phyloP scores from a whole-genome alignment of 2,888 invertebrate genomes.

The Zeuzera pyrina region DNA sequence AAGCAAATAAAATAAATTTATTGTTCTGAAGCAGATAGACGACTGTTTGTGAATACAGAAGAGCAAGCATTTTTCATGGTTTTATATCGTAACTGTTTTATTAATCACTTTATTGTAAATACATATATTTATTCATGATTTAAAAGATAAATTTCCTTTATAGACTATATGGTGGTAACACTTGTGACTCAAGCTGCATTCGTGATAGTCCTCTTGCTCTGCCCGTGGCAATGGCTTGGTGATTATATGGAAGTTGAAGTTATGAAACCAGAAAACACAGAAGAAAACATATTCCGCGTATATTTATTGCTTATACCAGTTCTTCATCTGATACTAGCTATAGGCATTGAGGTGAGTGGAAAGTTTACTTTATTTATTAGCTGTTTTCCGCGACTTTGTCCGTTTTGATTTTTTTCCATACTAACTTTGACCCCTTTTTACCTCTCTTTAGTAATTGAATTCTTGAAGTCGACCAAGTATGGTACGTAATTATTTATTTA shows the following conservation, averaged over 20 bases:
- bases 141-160: no score
- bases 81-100: slow-evolving; percentile 1
- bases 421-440: no score
- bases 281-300: slow-evolving; percentile 66
- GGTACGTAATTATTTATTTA: no score
- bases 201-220: slow-evolving; percentile 71
- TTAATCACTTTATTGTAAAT: no score
- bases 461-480: no score
- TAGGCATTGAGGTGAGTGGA: slow-evolving; percentile 73
- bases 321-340: slow-evolving; percentile 71
- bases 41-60: background rate
- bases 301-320: slow-evolving; percentile 72
- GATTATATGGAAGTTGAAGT: slow-evolving; percentile 71
- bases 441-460: no score
- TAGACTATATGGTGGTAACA: slow-evolving; percentile 75
- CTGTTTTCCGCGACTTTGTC: no score
- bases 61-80: background rate
- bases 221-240: slow-evolving; percentile 66
- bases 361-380: no score
- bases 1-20: no score
- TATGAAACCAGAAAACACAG: slow-evolving; percentile 30
- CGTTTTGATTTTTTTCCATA: no score
- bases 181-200: slow-evolving; percentile 69
- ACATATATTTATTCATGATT: slow-evolving; percentile 11
- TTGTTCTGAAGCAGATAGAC: no score